Evolutionary conservation across 2,888 invertebrate genomes (phyloP).

Genomic region (Aspidapion aeneum): DNA sequence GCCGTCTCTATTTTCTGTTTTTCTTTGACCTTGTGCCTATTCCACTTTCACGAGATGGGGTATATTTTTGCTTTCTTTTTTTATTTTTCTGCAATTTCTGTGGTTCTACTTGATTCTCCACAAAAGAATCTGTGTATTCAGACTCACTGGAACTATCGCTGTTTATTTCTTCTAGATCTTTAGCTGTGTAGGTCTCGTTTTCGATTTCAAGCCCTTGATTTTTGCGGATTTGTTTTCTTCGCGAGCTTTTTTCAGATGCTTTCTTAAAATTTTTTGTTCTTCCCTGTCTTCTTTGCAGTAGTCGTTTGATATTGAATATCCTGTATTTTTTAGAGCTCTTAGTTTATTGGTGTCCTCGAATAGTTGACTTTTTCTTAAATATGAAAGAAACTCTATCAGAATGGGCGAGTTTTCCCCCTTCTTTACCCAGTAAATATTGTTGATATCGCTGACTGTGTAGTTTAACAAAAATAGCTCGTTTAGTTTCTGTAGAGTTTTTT

Average conservation of each 20-base stretch:
- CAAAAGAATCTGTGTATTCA: background rate
- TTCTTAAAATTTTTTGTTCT: background rate
- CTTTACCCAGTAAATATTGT: background rate
- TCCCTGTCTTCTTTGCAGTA: background rate
- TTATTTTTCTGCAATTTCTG: background rate
- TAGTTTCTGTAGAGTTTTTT: background rate
- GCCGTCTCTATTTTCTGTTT: background rate
- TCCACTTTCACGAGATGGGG: too few relatives aligned
- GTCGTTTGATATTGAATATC: background rate
- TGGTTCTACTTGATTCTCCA: background rate
- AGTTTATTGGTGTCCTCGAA: background rate
- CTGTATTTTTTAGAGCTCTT: background rate
- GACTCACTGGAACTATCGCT: background rate
- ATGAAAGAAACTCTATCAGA: background rate
- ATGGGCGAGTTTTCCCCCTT: background rate
- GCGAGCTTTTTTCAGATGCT: background rate
- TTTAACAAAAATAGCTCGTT: background rate
- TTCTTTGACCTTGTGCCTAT: background rate
- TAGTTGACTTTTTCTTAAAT: background rate
- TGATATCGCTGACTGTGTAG: background rate
- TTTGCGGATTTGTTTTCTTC: background rate
- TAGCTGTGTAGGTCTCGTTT: background rate
- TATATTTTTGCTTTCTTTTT: too few relatives aligned
- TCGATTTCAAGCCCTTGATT: background rate
- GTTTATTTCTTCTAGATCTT: background rate